These are phyloP conservation scores for Coptotermes formosanus DNA, from an alignment of 1,140 invertebrate genomes.

Conservation along the genomic window DNA sequence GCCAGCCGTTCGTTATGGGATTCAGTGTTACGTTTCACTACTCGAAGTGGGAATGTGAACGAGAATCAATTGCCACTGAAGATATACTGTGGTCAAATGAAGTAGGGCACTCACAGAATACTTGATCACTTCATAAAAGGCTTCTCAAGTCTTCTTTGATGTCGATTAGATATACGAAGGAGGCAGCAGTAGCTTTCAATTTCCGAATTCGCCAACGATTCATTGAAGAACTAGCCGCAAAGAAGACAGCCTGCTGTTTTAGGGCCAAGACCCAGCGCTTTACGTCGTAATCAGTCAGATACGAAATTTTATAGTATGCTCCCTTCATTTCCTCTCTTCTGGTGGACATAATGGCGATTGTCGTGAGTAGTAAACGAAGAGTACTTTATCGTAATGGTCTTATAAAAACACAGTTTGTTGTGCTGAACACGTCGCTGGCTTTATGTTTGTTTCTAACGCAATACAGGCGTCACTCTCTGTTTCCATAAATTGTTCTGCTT, in stretches of 20 bases:
- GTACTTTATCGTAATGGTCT: no score
- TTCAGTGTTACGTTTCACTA: not conserved
- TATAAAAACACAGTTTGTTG: no score
- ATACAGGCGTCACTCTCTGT: no score
- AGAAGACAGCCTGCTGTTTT: not conserved
- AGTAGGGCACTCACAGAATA: not conserved
- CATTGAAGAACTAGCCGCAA: not conserved
- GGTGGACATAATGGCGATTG: no score
- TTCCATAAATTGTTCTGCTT: no score
- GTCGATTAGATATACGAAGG: not conserved
- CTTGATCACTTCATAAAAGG: not conserved
- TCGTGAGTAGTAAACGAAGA: no score
- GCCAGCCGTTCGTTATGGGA: no score
- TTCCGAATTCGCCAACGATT: not conserved
- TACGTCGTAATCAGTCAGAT: not conserved
- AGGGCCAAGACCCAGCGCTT: not conserved
- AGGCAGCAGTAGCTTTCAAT: not conserved
- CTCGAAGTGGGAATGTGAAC: not conserved
- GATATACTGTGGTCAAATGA: not conserved
- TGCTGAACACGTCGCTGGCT: no score
- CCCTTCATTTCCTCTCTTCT: no score
- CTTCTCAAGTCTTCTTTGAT: not conserved
- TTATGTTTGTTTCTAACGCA: no score
- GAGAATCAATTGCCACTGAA: not conserved
- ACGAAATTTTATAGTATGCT: not conserved